Conservation (phyloP, 92 coral and sea anemone species). For the Ricordea florida region DNA sequence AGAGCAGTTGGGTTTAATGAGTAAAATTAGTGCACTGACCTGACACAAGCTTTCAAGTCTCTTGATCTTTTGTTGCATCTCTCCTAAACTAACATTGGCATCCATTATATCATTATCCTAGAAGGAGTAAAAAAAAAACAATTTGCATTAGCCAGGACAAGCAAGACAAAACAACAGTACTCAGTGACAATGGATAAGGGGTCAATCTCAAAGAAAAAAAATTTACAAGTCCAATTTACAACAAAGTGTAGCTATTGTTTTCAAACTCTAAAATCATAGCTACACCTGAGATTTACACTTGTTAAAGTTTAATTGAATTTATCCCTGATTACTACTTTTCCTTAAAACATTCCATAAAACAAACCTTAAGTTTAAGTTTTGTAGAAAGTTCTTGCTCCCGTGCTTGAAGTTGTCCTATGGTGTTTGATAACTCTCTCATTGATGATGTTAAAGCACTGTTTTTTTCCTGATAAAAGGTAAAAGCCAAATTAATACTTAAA, state of each 20-base stretch:
- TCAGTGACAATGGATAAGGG: no score
- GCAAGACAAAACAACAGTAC: no score
- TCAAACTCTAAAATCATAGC: not conserved
- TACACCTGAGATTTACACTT: not conserved
- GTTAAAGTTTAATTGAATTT: not conserved
- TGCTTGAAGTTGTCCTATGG: constrained; percentile 97
- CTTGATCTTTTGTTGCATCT: constrained; percentile 86
- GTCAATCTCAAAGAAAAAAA: no score
- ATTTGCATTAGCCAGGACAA: no score
- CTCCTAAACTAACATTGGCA: constrained; percentile 89
- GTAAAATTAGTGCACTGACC: no score
- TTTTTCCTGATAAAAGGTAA: constrained; percentile 61
- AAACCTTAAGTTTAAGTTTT: constrained; percentile 87
- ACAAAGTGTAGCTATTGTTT: no score
- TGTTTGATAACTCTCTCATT: constrained; percentile 91
- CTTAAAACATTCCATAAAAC: no score
- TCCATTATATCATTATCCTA: constrained; percentile 97
- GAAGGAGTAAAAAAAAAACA: not conserved
- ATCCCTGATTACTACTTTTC: not conserved
- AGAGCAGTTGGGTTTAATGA: no score
- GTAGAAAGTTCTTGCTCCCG: constrained; percentile 96
- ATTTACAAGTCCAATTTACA: no score
- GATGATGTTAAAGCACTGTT: constrained; percentile 83
- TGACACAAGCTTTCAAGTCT: constrained; percentile 89
- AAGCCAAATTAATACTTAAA: not conserved